Evolutionary conservation across 2,113 vertebrate species (phyloP), one percentile per base, ranked within the genome.

Genomic region (Syngnathus typhle): DNA sequence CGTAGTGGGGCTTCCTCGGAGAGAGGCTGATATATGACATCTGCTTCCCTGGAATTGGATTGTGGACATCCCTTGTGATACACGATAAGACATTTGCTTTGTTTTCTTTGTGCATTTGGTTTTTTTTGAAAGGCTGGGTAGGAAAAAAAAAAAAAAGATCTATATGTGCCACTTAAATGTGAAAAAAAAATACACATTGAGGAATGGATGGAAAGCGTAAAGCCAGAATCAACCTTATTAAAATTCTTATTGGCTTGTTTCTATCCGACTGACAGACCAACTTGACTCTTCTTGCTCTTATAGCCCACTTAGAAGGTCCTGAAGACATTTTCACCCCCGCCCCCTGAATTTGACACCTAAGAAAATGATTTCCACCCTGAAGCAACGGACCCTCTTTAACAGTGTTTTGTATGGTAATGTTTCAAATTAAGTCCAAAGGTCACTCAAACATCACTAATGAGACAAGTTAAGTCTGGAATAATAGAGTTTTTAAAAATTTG

Each of bases 1-100:
- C 47, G 36, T 52, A 59, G 73, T 64, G 68, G 84, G 78, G 80
- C 81, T 68, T 82, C 80, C 83, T 76, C 68, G n/a, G 77, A 76
- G 79, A 80, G 78, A 41, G 64, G 67, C 75, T 89, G 84, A 89
- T 90, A 82, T 86, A 85, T 89, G 87, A 89, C 90, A 91, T 91
- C 91, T 92, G 90, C 80, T 88, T 74, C 75, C 79, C 75, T 75
- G 79, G 84, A 90, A 88, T 83, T 86, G 82, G 84, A 87, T 84
- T 84, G 71, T 69, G 68, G 62, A 66, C 71, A 79, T 88, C 89
- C 86, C 89, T 39, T 55, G 86, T 89, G 89, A 80, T 82, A 64
- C 73, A 79, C 65, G 78, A 78, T 82, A 84, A 87, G 73, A 67
- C 81, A 75, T 85, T 86, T 75, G 64, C 37, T 41, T 79, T 80